Evolutionary conservation across 1,140 invertebrate genomes (phyloP).

Genomic region (Cherax destructor): DNA sequence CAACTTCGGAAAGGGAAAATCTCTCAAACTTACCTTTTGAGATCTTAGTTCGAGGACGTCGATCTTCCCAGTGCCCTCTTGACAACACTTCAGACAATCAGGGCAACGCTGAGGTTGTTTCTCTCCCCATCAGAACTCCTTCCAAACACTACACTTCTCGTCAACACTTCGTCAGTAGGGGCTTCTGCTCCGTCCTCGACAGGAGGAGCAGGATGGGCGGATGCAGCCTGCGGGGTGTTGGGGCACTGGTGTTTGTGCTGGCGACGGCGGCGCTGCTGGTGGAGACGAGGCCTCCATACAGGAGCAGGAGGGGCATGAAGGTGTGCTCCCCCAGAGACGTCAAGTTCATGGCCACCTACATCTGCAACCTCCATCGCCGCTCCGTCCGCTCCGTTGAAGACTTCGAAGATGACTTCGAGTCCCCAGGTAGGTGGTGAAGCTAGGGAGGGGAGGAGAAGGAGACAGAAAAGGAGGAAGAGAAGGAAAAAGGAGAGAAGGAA

Average conservation of each 20-base stretch:
- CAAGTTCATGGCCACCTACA: constrained; percentile 40
- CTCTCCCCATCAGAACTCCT: no score
- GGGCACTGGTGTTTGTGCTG: constrained; percentile 2
- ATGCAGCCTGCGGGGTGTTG: background rate
- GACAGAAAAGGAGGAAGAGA: background rate
- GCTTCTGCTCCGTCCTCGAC: no score
- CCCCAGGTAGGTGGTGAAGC: background rate
- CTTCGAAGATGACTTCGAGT: background rate
- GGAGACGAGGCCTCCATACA: constrained; percentile 1
- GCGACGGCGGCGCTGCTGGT: background rate
- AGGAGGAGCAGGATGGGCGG: background rate
- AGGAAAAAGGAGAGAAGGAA: background rate
- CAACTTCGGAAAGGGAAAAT: no score
- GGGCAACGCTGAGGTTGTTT: no score
- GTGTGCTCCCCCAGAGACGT: constrained; percentile 30
- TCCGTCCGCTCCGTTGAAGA: constrained; percentile 14
- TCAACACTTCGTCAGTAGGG: no score
- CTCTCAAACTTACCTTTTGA: no score
- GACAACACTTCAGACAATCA: no score
- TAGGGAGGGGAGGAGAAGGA: background rate
- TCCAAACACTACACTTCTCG: no score
- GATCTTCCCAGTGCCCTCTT: no score
- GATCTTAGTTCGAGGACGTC: no score
- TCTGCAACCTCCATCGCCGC: constrained; percentile 33
- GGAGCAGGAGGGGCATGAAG: constrained; percentile 4